Percentiles rank a stretch among this genome's conserved stretches.
phyloP scores from a whole-genome alignment of 2,888 invertebrate species.

The Epinotia nisella region DNA sequence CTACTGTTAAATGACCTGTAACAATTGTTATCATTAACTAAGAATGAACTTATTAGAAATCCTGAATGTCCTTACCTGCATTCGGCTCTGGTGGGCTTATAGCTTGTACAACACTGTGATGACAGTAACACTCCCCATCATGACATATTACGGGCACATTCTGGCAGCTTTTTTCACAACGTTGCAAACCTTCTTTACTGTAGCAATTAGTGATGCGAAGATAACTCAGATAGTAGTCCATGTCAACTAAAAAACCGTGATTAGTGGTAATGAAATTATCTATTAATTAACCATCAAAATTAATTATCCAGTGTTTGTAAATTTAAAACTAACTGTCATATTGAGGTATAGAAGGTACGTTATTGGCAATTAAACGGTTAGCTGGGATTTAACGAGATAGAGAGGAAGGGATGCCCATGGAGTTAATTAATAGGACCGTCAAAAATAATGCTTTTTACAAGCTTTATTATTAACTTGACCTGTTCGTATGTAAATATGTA shows the following conservation, averaged over 20 bases:
- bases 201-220: constrained; percentile 11
- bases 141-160: neutral
- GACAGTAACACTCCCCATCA: constrained; percentile 25
- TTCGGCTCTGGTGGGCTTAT: neutral
- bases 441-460: no score
- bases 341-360: no score
- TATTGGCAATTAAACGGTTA: no score
- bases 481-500: no score
- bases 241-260: constrained; percentile 13
- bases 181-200: constrained; percentile 2
- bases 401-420: no score
- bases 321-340: no score
- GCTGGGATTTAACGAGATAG: no score
- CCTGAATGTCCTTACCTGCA: neutral
- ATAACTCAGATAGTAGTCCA: constrained; percentile 21
- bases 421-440: no score
- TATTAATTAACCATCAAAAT: neutral
- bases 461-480: no score
- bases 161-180: neutral
- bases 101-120: constrained; percentile 1
- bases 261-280: neutral
- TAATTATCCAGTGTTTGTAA: no score
- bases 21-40: no score
- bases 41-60: neutral
- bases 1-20: no score